Conservation (phyloP, 92 coral and sea anemone species). For the Epizoanthus fatuus region DNA sequence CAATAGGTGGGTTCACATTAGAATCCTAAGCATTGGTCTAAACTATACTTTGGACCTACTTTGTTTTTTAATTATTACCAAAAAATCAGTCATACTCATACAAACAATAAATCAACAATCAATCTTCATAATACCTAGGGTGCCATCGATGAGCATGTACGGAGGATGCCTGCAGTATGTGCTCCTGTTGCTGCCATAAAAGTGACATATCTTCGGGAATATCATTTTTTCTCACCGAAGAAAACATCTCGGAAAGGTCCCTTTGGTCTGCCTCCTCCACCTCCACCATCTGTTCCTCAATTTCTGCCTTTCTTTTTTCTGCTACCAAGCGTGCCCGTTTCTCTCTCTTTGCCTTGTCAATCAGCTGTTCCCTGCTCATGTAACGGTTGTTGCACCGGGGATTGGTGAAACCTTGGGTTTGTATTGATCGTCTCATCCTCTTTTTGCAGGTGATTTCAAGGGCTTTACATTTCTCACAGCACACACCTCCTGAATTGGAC, state of each 20-base stretch:
- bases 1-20: too few relatives aligned
- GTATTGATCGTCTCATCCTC: neutral
- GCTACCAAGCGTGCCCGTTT: neutral
- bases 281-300: slow-evolving; percentile 38
- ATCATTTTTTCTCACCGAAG: neutral
- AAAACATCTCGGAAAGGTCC: slow-evolving; percentile 34
- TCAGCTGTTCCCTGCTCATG: slow-evolving; percentile 12
- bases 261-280: slow-evolving; percentile 41
- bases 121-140: slow-evolving; percentile 37
- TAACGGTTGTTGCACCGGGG: slow-evolving; percentile 24
- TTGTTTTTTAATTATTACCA: too few relatives aligned
- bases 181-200: slow-evolving; percentile 53
- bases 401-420: neutral
- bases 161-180: slow-evolving; percentile 16
- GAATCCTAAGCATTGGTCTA: too few relatives aligned
- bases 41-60: too few relatives aligned
- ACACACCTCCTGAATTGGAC: neutral
- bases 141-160: slow-evolving; percentile 53
- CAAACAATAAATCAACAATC: too few relatives aligned
- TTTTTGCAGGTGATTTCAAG: neutral
- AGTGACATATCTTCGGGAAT: slow-evolving; percentile 40
- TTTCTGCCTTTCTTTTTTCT: neutral
- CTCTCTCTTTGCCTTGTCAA: neutral
- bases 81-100: too few relatives aligned
- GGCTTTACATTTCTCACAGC: neutral